Evolutionary conservation across 2,113 vertebrate genomes (phyloP), one percentile per base, ranked within the genome.

Genomic region (Amphiprion ocellaris): DNA sequence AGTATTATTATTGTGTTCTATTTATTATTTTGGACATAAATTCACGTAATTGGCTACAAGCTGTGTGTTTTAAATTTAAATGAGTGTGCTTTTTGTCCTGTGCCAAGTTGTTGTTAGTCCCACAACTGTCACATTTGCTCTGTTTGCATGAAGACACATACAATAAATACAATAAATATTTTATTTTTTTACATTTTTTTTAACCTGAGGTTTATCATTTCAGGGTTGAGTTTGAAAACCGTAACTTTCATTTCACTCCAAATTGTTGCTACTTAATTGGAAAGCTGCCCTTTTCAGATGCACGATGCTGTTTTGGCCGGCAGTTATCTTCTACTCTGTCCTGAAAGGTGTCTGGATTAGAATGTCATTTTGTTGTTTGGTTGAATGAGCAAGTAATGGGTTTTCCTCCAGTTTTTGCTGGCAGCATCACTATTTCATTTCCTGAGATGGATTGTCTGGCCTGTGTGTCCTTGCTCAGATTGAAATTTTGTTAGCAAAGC

Each of bases 381-480:
- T 67, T 90, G 87, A 92, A 78, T 92, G 88, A 87, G 77, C 70
- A 69, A 70, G 77, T 89, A 87, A 90, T 89, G 58, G 87, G 83
- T 76, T 91, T 87, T 84, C 66, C 66, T 77, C 47, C 3, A 53
- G 55, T 86, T 87, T 86, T 39, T 75, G 55, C 66, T 74, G 72
- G 61, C 60, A 24, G 79, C 77, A 64, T 85, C 85, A 69, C 76
- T 81, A 77, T 87, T 88, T 81, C 63, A 81, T 90, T 88, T 75
- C 69, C 50, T 58, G 46, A 79, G 82, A 89, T 87, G 65, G 81
- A 75, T 90, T 88, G 47, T 52, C 86, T 87, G 83, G 80, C 83
- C 74, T 37, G 33, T 87, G 85, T 87, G 83, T 82, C 83, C 74
- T 59, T 62, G 66, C 71, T 59, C 44, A 79, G 69, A 86, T 84